These are phyloP conservation scores for Gymnogyps californianus DNA, from an alignment of 2,113 vertebrate genomes.

Conservation along the genomic window DNA sequence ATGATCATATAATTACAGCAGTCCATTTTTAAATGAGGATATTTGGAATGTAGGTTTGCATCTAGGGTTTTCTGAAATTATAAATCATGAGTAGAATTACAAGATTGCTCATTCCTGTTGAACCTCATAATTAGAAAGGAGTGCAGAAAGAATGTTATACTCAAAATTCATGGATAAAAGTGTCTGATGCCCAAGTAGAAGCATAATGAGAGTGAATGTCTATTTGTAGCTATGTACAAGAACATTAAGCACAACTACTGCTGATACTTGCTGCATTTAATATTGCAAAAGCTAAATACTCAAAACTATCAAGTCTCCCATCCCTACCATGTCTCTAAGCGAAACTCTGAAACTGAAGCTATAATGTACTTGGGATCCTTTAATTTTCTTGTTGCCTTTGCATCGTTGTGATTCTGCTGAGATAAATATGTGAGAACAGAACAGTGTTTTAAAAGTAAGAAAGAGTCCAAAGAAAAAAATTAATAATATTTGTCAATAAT, in stretches of 20 bases:
- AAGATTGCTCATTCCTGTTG: neutral
- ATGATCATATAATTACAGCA: constrained; percentile 68
- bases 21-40: constrained; percentile 61
- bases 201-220: neutral
- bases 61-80: constrained; percentile 52
- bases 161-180: neutral
- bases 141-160: neutral
- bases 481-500: neutral
- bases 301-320: neutral
- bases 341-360: neutral
- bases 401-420: neutral
- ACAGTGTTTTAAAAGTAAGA: neutral
- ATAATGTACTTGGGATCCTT: neutral
- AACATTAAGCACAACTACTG: neutral
- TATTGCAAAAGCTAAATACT: neutral
- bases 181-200: neutral
- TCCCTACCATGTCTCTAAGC: neutral
- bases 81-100: constrained; percentile 12
- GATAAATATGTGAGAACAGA: neutral
- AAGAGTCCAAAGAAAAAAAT: neutral
- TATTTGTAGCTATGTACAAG: neutral
- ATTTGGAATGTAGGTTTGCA: constrained; percentile 29
- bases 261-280: neutral
- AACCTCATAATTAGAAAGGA: constrained; percentile 24
- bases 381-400: neutral